Evolutionary conservation across 2,888 invertebrate genomes (phyloP).

Genomic region (Drosophila nr. medialis): DNA sequence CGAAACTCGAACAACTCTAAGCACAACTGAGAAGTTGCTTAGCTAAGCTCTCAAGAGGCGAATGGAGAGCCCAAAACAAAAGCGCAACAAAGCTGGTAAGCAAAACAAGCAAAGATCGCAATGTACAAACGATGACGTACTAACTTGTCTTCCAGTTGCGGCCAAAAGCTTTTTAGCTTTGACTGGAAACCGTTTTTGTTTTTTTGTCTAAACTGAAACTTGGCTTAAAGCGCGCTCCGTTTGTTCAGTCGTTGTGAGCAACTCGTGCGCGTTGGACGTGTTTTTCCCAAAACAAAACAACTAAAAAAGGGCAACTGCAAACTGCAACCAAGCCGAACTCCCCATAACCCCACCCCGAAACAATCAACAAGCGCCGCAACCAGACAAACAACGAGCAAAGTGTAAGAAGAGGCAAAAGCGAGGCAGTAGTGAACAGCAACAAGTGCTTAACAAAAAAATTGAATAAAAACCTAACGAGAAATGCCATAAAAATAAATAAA

Average conservation of each 20-base stretch:
- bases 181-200: conserved; percentile 27
- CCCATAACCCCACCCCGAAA: conserved; percentile 7
- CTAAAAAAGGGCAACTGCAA: conserved; percentile 48
- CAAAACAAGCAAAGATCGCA: conserved; percentile 71
- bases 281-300: conserved; percentile 32
- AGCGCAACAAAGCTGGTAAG: conserved; percentile 58
- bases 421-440: conserved; percentile 26
- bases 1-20: conserved; percentile 36
- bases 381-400: conserved; percentile 35
- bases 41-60: conserved; percentile 32
- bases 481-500: conserved; percentile 43
- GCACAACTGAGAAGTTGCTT: conserved; percentile 3
- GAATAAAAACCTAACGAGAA: conserved; percentile 38
- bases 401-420: conserved; percentile 43
- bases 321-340: conserved; percentile 46
- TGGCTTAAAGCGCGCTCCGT: conserved; percentile 46
- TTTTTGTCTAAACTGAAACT: conserved; percentile 38
- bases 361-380: conserved; percentile 13
- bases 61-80: conserved; percentile 68
- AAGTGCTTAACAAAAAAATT: conserved; percentile 40
- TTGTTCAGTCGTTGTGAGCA: conserved; percentile 71
- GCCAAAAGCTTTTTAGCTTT: conserved; percentile 46
- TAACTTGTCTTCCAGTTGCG: conserved; percentile 55
- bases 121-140: conserved; percentile 67
- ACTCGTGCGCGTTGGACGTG: conserved; percentile 76